Conservation (phyloP, 2,888 invertebrate species). For the Hydropsyche betteni region DNA sequence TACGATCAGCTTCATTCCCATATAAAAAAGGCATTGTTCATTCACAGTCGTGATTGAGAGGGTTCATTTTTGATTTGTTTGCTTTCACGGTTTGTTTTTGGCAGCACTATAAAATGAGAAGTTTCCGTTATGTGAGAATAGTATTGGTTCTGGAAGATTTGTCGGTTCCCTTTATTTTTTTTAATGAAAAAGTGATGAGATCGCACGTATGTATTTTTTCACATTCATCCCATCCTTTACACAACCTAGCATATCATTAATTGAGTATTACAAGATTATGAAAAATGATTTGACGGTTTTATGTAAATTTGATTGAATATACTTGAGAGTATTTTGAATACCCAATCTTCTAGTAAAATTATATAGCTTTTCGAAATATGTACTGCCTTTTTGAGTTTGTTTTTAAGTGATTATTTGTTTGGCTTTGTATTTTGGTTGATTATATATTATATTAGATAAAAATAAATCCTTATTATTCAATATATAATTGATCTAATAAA, state of each 20-base stretch:
- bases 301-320: too few relatives aligned
- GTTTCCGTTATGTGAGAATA: background rate
- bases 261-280: too few relatives aligned
- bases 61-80: background rate
- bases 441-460: background rate
- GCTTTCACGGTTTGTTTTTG: conserved; percentile 25
- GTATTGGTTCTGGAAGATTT: background rate
- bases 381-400: conserved; percentile 22
- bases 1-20: conserved; percentile 24
- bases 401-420: background rate
- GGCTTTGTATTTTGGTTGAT: conserved; percentile 9
- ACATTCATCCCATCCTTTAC: conserved; percentile 14
- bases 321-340: background rate
- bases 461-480: background rate
- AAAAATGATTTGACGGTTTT: too few relatives aligned
- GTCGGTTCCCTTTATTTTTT: too few relatives aligned
- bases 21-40: background rate
- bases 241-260: background rate
- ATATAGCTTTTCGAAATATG: conserved; percentile 28
- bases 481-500: too few relatives aligned
- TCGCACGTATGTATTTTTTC: conserved; percentile 6
- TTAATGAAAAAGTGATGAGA: background rate
- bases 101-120: conserved; percentile 10
- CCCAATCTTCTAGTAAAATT: conserved; percentile 38
- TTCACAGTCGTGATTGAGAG: too few relatives aligned